Percentiles rank a stretch among this genome's conserved stretches.
phyloP scores from a whole-genome alignment of 30 jellyfish, hydroid and myxozoan genomes.

The Turritopsis rubra region DNA sequence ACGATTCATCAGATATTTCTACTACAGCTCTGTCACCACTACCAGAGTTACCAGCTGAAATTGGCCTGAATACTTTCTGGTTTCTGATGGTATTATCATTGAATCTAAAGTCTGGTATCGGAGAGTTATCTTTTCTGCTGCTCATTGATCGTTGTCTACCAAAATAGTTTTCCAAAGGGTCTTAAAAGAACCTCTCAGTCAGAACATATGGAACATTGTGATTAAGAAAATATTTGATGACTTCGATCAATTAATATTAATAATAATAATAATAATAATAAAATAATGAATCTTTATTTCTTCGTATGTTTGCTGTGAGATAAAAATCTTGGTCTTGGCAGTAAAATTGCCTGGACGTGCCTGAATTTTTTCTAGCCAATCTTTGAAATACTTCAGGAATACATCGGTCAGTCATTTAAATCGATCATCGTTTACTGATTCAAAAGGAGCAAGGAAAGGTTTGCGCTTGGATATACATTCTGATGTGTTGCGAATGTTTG shows the following conservation, averaged over 20 bases:
- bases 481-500: neutral
- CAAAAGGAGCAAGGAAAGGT: neutral
- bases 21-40: neutral
- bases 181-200: neutral
- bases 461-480: neutral
- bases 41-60: neutral
- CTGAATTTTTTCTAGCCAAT: neutral
- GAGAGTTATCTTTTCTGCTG: neutral
- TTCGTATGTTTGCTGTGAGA: neutral
- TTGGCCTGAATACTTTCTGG: neutral
- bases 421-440: neutral
- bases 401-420: neutral
- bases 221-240: neutral
- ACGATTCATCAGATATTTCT: neutral
- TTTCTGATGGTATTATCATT: neutral
- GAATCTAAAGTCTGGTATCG: neutral
- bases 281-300: neutral
- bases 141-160: no score
- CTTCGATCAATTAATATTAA: neutral
- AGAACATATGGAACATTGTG: neutral
- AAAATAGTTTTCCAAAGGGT: neutral
- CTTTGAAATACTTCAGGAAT: neutral
- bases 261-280: no score
- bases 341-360: neutral
- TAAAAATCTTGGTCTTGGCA: neutral